These are phyloP conservation scores for Callospermophilus lateralis DNA, from an alignment of 2,113 vertebrate species.

Conservation along the genomic window DNA sequence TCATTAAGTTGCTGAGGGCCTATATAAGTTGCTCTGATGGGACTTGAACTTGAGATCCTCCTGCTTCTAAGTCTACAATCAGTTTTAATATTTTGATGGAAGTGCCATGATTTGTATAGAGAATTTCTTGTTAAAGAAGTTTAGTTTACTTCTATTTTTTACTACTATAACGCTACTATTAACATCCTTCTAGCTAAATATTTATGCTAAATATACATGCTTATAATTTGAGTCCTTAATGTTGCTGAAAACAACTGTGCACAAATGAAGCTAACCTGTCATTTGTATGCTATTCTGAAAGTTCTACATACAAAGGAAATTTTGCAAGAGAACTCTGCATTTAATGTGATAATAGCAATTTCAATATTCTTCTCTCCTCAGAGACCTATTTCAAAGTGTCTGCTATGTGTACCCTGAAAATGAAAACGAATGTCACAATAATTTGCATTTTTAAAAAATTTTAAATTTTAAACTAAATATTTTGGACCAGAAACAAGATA, in stretches of 20 bases:
- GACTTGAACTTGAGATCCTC: too few species aligned
- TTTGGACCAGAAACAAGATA: slow-evolving; percentile 14
- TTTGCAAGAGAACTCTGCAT: neutral
- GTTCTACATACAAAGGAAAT: slow-evolving; percentile 28
- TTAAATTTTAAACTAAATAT: slow-evolving; percentile 19
- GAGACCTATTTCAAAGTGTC: slow-evolving; percentile 32
- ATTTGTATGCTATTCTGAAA: neutral
- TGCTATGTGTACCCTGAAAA: neutral
- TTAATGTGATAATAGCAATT: neutral
- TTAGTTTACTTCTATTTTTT: neutral
- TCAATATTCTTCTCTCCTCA: slow-evolving; percentile 1
- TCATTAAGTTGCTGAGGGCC: too few species aligned
- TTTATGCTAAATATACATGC: neutral
- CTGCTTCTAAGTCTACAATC: neutral
- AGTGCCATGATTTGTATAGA: neutral
- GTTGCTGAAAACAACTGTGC: neutral
- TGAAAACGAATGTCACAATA: slow-evolving; percentile 44
- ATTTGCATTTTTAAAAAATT: slow-evolving; percentile 13
- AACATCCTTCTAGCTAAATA: neutral
- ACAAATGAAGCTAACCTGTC: neutral
- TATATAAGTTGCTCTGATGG: too few species aligned
- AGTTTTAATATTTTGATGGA: slow-evolving; percentile 27
- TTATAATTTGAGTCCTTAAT: neutral
- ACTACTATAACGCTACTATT: neutral
- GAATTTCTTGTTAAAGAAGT: neutral